Base-by-base conservation (phyloP, 2,797 vertebrate species). In the Halcyon chelicuti region DNA sequence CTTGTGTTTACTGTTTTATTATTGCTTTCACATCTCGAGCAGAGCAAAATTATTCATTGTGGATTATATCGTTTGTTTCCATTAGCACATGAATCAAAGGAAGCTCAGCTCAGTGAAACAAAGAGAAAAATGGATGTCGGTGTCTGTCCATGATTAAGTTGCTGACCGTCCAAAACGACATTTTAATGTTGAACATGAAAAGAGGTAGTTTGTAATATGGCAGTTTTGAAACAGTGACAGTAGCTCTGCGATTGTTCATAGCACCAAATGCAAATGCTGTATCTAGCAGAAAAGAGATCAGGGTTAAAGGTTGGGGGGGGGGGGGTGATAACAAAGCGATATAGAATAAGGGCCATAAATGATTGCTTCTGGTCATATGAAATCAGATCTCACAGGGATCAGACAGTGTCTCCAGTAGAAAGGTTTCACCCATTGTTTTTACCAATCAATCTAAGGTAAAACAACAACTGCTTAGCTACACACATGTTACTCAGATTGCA, bases 41-140 rank as follows among this genome's bases (percentile, higher is more conserved):
- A 82, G 49, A 93, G 77, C n/a, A 94, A 70, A 95, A 93, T 96
- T 92, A 92, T 96, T 97, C 86, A 93, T 86, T 89, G 72, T 84
- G 92, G 86, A 92, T 95, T 89, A 42, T 79, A 88, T 89, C 6
- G 0, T 94, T 95, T 94, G 74, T 86, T 95, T 91, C 77, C 71
- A 92, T 96, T 95, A 95, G 77, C 74, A 90, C 95, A 96, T 86
- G 88, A 94, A 95, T 97, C 88, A 94, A 89, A 93, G 73, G 33
- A 76, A 89, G 37, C 85, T 95, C 60, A 93, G 47, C 79, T 90
- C 63, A 90, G 75, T 93, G 82, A 95, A 92, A 91, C 67, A 96
- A 81, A 84, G 47, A 51, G 33, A 77, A 18, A 90, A 96, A 93
- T 39, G 47, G 44, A 71, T 95, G 67, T 78, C 3, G 3, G 37